Evolutionary conservation across 2,113 vertebrate species (phyloP), one percentile per base, ranked within the genome.

Genomic region (Tenrec ecaudatus): DNA sequence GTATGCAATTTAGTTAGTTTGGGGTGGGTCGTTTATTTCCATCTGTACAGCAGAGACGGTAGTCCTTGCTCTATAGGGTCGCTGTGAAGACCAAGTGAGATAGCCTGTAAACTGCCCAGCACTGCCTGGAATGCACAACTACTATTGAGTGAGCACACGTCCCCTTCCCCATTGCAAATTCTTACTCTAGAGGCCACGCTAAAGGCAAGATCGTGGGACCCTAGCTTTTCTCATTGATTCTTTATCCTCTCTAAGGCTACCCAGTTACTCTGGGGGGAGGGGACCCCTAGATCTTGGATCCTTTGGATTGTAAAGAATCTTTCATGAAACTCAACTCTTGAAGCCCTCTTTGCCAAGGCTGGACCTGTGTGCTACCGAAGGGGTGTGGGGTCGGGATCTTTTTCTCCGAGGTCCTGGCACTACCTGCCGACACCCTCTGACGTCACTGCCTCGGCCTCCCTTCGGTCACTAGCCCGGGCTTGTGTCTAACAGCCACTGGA

Each of bases 391-490:
- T 1, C 6, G 38, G 16, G 78, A 62, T 33, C 76, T 88, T 2
- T 64, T 43, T 23, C n/a, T 82, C 29, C 5, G 40, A 73, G 73
- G 38, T 82, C 29, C 25, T 17, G 16, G 23, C 16, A 60, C 23
- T 14, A 81, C 66, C 22, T 36, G 77, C 60, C 23, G 58, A 80
- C 66, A 91, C 64, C 57, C n/a, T 89, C 58, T 85, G 38, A 53
- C 47, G 2, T 87, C 47, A 68, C 83, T 89, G 60, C 47, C 60
- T 92, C 68, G 27, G 27, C 36, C 20, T 23, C 53, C 62, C 57
- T 89, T 76, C 79, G 88, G 85, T 82, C 31, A 94, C 88, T 87
- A 95, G 94, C 92, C 92, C 27, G 0, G 96, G 64, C 94, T 95
- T 93, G 96, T 94, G 85, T 81, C 87, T 92, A 33, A 25, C 47